These are phyloP conservation scores for Pediacus dermestoides DNA, from an alignment of 2,888 invertebrate species.

Conservation along the genomic window DNA sequence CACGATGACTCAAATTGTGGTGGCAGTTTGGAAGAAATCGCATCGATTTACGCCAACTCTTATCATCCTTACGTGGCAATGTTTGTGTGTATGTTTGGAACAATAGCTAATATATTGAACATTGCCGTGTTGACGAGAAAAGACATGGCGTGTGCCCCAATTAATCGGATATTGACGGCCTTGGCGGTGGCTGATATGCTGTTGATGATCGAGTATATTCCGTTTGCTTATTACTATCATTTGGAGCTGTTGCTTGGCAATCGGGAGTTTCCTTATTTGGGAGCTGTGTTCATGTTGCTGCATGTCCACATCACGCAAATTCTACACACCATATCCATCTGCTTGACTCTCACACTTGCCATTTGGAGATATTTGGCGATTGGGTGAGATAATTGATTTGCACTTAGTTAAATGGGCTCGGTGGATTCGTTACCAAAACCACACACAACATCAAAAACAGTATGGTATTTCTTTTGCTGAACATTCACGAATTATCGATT, in stretches of 20 bases:
- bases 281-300: conserved; percentile 71
- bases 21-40: conserved; percentile 48
- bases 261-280: conserved; percentile 65
- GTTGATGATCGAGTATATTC: conserved; percentile 84
- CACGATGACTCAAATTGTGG: conserved; percentile 29
- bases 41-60: conserved; percentile 60
- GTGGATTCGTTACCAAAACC: too few species aligned
- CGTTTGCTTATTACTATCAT: conserved; percentile 64
- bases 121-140: conserved; percentile 81
- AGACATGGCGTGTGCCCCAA: conserved; percentile 77
- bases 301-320: conserved; percentile 80
- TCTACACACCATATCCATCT: conserved; percentile 80
- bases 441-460: conserved; percentile 11
- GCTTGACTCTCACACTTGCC: conserved; percentile 74
- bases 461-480: conserved; percentile 9
- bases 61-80: conserved; percentile 82
- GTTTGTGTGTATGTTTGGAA: conserved; percentile 81
- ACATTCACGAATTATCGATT: neutral
- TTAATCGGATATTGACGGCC: conserved; percentile 80
- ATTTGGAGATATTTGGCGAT: conserved; percentile 85
- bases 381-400: conserved; percentile 60
- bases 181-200: conserved; percentile 85
- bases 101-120: conserved; percentile 81
- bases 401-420: neutral
- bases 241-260: conserved; percentile 62